Evolutionary conservation across 2,797 vertebrate species (phyloP).

Genomic region (Hafferia zeledoni): DNA sequence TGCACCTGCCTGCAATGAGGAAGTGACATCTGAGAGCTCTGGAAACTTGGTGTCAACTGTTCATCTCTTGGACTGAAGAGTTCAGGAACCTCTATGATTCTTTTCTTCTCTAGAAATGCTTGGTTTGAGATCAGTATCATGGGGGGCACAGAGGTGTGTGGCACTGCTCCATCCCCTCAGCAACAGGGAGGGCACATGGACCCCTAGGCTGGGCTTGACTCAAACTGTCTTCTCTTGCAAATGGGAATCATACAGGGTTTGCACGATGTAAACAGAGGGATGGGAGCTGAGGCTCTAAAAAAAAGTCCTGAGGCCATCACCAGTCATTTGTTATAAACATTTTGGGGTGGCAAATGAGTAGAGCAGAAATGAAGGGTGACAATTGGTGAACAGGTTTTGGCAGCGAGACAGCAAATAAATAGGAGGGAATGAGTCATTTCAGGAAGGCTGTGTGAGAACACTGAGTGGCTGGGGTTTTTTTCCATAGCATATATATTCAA

Average conservation of each 20-base stretch:
- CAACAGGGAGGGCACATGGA: neutral
- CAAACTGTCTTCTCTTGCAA: neutral
- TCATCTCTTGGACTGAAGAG: neutral
- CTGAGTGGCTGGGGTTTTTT: neutral
- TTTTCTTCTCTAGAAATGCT: neutral
- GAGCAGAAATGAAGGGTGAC: conserved; percentile 35
- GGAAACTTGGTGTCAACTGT: neutral
- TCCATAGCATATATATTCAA: neutral
- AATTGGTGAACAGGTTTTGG: conserved; percentile 58
- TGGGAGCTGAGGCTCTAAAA: neutral
- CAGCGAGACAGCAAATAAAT: conserved; percentile 35
- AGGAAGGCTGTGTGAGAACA: conserved; percentile 9
- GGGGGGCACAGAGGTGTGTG: neutral
- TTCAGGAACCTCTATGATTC: neutral
- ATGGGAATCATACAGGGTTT: neutral
- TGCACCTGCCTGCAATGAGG: neutral
- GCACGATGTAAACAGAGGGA: neutral
- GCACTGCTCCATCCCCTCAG: neutral
- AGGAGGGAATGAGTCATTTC: conserved; percentile 29
- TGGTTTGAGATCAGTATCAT: neutral
- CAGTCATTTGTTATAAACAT: conserved; percentile 9
- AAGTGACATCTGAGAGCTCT: neutral
- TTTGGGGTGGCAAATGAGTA: conserved; percentile 12
- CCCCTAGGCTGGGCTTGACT: neutral
- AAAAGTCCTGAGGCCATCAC: conserved; percentile 1